Percentiles rank a stretch among this genome's conserved stretches.
Conservation (phyloP, 2,797 vertebrate genomes). For the Sarcoramphus papa region DNA sequence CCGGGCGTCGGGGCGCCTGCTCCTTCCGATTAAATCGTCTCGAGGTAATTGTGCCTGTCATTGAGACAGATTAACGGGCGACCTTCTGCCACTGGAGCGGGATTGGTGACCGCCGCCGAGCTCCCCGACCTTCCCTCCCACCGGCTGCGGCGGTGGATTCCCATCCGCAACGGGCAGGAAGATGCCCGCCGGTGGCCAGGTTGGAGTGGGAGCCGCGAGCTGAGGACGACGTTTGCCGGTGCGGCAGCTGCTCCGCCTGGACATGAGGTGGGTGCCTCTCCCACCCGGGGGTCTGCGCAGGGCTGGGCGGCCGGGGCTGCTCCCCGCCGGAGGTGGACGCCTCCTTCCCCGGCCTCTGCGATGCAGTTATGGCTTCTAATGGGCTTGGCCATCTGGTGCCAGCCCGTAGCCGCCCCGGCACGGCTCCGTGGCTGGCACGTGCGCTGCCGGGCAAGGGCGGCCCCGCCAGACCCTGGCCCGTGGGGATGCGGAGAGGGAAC, state of each 20-base stretch:
- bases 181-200: background rate
- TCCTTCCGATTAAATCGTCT: conserved; percentile 63
- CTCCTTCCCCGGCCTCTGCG: background rate
- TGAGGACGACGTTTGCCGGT: background rate
- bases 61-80: conserved; percentile 69
- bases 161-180: background rate
- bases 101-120: conserved; percentile 4
- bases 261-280: background rate
- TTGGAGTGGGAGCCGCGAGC: background rate
- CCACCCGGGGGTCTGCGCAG: rapidly evolving
- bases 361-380: background rate
- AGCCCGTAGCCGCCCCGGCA: background rate
- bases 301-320: background rate
- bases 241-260: background rate
- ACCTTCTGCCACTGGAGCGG: conserved; percentile 57
- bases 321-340: background rate
- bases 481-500: background rate
- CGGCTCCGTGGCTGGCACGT: background rate
- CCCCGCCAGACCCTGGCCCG: rapidly evolving
- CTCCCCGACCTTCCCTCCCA: background rate
- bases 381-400: conserved; percentile 28
- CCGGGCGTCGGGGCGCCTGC: background rate
- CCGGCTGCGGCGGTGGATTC: background rate
- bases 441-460: rapidly evolving
- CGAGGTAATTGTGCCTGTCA: conserved; percentile 70